A percentile compares a stretch with the other conserved stretches of the same genome.
phyloP scores from a whole-genome alignment of 2,888 invertebrate species.

The Lithophane ornitopus region DNA sequence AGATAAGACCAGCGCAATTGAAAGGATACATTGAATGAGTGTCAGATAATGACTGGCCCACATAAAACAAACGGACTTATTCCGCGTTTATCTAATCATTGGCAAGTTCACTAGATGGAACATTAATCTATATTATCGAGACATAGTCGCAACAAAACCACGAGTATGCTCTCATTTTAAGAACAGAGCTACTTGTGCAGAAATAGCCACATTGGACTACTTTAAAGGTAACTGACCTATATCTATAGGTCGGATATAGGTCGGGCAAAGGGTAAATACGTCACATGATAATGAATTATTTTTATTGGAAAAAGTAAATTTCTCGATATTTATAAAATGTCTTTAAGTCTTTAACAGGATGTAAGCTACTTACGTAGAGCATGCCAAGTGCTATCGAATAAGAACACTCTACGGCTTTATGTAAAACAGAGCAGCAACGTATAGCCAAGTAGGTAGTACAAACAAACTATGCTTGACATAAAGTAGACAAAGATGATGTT shows the following conservation, averaged over 20 bases:
- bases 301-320: neutral
- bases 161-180: constrained; percentile 47
- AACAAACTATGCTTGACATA: constrained; percentile 2
- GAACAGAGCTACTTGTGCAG: constrained; percentile 42
- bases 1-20: constrained; percentile 53
- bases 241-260: constrained; percentile 13
- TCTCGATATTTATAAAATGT: neutral
- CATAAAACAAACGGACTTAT: constrained; percentile 57
- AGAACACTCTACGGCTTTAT: neutral
- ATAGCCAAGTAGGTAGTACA: neutral
- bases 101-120: constrained; percentile 61
- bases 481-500: constrained; percentile 15
- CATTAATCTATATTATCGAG: constrained; percentile 56
- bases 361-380: neutral
- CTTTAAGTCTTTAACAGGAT: neutral
- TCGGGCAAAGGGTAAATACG: constrained; percentile 11
- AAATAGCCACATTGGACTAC: constrained; percentile 25
- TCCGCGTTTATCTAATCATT: constrained; percentile 63
- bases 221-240: constrained; percentile 18
- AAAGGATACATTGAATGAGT: constrained; percentile 53
- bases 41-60: constrained; percentile 59
- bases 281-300: neutral
- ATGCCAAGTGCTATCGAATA: neutral
- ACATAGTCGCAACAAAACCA: constrained; percentile 31
- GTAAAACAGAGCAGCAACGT: neutral